phyloP scores from a whole-genome alignment of 2,113 vertebrate genomes.

The Prunella himalayana region DNA sequence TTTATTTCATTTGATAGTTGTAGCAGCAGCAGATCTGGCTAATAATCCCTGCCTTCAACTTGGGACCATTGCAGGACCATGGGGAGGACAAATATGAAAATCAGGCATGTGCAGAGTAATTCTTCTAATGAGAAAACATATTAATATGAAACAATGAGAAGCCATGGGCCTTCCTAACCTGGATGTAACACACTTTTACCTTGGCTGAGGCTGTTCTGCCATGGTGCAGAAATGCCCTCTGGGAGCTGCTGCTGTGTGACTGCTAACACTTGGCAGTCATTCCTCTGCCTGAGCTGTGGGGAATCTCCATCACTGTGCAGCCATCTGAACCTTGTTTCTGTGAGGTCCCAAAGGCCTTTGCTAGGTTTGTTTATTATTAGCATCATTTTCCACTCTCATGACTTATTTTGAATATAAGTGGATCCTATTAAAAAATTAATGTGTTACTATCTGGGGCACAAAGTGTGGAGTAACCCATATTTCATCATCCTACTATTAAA shows the following conservation, averaged over 20 bases:
- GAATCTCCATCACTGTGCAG: conserved; percentile 3
- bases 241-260: not conserved
- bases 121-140: not conserved
- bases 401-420: conserved; percentile 26
- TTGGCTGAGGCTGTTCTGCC: not conserved
- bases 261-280: conserved; percentile 10
- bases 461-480: not conserved
- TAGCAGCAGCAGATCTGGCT: not conserved
- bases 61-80: not conserved
- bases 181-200: not conserved
- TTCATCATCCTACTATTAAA: not conserved
- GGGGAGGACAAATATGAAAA: not conserved
- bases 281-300: not conserved
- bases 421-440: conserved; percentile 24
- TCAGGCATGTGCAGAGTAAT: not conserved
- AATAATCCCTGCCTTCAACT: not conserved
- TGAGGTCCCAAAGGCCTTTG: not conserved
- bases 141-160: not conserved
- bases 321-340: conserved; percentile 35
- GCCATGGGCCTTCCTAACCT: not conserved
- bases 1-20: not conserved
- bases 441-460: not conserved
- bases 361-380: conserved; percentile 50
- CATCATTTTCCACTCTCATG: conserved; percentile 35
- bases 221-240: not conserved